Percentiles rank a stretch among this genome's conserved stretches.
Conservation (phyloP, 2,113 vertebrate genomes). For the Lepisosteus osseus region DNA sequence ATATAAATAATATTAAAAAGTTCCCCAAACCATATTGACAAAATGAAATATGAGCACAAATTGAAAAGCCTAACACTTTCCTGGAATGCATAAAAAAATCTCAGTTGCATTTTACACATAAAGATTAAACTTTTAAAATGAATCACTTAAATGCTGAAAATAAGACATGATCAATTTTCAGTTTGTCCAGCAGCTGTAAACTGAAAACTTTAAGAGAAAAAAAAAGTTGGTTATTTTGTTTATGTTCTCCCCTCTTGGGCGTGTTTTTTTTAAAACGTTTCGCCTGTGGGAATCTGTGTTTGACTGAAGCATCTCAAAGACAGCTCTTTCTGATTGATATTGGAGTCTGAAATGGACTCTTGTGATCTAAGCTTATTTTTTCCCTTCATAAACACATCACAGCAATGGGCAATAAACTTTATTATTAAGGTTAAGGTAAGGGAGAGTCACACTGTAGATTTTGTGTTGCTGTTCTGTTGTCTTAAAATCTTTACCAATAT, state of each 20-base stretch:
- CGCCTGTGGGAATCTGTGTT: slow-evolving; percentile 27
- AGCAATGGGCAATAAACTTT: slow-evolving; percentile 7
- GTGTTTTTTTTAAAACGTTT: slow-evolving; percentile 26
- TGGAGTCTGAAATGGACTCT: slow-evolving; percentile 11
- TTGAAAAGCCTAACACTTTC: no score
- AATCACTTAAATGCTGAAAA: no score
- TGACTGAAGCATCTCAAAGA: slow-evolving; percentile 46
- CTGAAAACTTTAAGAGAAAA: slow-evolving; percentile 36
- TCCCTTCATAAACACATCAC: slow-evolving; percentile 19
- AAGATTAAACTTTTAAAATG: no score
- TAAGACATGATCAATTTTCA: neutral
- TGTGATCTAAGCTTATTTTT: slow-evolving; percentile 22
- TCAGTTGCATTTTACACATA: no score
- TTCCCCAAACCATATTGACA: no score
- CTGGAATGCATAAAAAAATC: no score
- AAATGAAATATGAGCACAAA: no score
- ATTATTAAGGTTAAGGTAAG: slow-evolving; percentile 2
- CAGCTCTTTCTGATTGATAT: slow-evolving; percentile 33
- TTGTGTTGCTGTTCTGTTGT: no score
- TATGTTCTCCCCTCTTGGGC: slow-evolving; percentile 9
- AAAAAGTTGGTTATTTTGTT: slow-evolving; percentile 39
- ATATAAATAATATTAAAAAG: no score
- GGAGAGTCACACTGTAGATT: no score
- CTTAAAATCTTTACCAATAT: no score
- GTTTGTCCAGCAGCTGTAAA: slow-evolving; percentile 43